Evolutionary conservation across 1,140 invertebrate genomes (phyloP).

Genomic region (Marisa cornuarietis): DNA sequence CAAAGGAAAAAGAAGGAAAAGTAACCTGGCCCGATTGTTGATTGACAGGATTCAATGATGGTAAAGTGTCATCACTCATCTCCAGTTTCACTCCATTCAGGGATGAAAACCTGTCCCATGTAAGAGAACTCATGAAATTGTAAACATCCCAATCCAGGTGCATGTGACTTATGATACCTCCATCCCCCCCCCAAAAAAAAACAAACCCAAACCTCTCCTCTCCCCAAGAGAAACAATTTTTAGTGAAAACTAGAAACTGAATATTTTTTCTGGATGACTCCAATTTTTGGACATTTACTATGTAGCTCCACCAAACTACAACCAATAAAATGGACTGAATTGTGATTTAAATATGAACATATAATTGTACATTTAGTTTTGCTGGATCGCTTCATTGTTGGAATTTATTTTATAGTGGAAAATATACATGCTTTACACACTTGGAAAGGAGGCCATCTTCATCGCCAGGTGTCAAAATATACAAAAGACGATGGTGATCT

Average conservation of each 20-base stretch:
- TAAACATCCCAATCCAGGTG: too few relatives aligned
- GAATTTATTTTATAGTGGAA: background rate
- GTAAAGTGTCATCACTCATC: background rate
- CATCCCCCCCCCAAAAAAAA: too few relatives aligned
- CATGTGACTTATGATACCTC: too few relatives aligned
- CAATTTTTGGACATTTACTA: background rate
- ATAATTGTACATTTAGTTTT: background rate
- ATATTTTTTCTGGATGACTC: too few relatives aligned
- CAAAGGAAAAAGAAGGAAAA: too few relatives aligned
- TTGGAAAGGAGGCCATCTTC: slow-evolving; percentile 10
- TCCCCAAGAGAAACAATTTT: too few relatives aligned
- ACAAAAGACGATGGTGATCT: background rate
- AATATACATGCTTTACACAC: background rate
- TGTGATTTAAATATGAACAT: background rate
- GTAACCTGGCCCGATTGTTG: too few relatives aligned
- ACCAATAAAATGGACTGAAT: background rate
- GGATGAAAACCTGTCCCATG: background rate
- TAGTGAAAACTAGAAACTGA: too few relatives aligned
- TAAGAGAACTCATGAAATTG: background rate
- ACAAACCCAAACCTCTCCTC: too few relatives aligned
- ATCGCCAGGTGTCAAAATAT: slow-evolving; percentile 13
- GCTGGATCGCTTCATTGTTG: background rate
- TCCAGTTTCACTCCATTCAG: background rate
- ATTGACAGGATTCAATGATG: too few relatives aligned
- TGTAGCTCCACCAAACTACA: background rate